A percentile compares a stretch with the other conserved stretches of the same genome.
Conservation (phyloP, 2,113 vertebrate species). For the Symphodus melops region DNA sequence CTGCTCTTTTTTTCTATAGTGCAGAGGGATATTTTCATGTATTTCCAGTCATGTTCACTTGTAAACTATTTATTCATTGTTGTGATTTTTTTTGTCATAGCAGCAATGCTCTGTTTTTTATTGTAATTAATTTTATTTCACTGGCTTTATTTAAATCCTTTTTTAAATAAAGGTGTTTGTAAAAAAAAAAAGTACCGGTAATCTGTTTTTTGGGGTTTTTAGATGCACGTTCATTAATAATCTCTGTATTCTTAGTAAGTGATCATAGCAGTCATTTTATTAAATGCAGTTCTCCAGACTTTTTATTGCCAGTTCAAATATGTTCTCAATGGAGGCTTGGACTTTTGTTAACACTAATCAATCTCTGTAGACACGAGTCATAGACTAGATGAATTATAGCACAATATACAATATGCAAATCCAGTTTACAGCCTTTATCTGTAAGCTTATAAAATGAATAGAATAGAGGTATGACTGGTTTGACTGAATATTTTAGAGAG, state of each 20-base stretch:
- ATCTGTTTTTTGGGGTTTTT: slow-evolving; percentile 15
- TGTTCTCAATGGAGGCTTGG: no score
- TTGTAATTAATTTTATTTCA: slow-evolving; percentile 2
- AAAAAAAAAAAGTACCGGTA: background rate
- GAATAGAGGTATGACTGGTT: no score
- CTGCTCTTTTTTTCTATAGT: no score
- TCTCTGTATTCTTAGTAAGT: background rate
- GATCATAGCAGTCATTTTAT: background rate
- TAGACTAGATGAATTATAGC: no score
- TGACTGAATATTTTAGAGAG: no score
- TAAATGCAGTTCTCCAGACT: background rate
- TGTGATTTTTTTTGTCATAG: background rate
- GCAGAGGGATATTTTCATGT: background rate
- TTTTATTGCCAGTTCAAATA: no score
- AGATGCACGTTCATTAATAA: background rate
- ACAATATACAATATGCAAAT: no score
- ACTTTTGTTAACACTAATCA: background rate
- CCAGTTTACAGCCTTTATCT: no score
- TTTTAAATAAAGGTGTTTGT: slow-evolving; percentile 42
- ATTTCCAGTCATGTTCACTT: slow-evolving; percentile 1
- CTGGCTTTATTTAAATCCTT: slow-evolving; percentile 44
- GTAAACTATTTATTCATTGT: background rate
- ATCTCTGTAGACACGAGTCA: no score
- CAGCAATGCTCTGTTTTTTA: background rate
- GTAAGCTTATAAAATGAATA: no score